Conservation (phyloP, 1,140 invertebrate genomes). For the Ridgeia piscesae region DNA sequence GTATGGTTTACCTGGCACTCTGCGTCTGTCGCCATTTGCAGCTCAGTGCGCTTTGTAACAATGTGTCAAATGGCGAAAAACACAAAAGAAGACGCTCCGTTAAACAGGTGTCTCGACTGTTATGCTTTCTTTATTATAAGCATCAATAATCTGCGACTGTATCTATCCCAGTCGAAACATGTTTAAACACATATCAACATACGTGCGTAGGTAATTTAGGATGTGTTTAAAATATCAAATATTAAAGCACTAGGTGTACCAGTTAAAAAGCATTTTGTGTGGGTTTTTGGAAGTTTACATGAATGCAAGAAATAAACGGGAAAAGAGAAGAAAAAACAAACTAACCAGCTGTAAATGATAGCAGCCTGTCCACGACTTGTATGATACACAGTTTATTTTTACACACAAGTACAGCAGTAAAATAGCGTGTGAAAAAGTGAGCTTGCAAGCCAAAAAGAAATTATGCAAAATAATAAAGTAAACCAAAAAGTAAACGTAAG, state of each 20-base stretch:
- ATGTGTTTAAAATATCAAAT: background rate
- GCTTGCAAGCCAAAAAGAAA: background rate
- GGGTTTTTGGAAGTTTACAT: no score
- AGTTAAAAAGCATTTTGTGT: no score
- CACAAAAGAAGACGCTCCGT: background rate
- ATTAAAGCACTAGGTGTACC: no score
- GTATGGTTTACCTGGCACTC: background rate
- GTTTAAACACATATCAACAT: background rate
- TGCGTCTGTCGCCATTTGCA: background rate
- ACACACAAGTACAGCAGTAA: background rate
- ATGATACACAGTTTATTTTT: no score
- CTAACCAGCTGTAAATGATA: background rate
- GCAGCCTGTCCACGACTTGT: no score
- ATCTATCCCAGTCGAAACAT: background rate
- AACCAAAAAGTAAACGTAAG: background rate
- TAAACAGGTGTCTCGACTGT: background rate
- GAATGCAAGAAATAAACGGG: background rate
- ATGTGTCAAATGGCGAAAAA: background rate
- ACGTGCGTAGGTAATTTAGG: background rate
- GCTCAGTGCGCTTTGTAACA: background rate
- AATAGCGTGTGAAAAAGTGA: no score
- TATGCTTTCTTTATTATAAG: background rate
- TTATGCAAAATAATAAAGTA: background rate
- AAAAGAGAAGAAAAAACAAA: background rate
- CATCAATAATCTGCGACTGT: background rate